A percentile compares a stretch with the other conserved stretches of the same genome.
These are phyloP conservation scores for Centruroides vittatus DNA, from an alignment of 1,140 invertebrate genomes.

Conservation along the genomic window DNA sequence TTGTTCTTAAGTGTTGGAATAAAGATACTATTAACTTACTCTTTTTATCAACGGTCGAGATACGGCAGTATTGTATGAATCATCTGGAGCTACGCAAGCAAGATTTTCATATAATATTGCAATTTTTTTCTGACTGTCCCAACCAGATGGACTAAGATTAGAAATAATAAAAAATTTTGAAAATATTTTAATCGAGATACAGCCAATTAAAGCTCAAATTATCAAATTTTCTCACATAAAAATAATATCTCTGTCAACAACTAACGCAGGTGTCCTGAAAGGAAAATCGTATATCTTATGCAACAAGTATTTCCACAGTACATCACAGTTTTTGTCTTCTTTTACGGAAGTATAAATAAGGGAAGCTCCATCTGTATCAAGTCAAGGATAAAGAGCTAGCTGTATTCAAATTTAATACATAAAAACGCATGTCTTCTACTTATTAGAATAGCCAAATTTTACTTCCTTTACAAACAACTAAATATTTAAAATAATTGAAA, in stretches of 20 bases:
- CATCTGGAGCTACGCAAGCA: too few relatives aligned
- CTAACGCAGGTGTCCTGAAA: constrained; percentile 80
- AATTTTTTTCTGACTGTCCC: constrained; percentile 99
- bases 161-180: constrained; percentile 6
- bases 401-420: not conserved
- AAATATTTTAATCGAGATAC: constrained; percentile 1
- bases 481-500: too few relatives aligned
- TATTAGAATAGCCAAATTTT: too few relatives aligned
- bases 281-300: constrained; percentile 94
- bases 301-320: constrained; percentile 94
- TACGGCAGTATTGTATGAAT: too few relatives aligned
- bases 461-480: too few relatives aligned
- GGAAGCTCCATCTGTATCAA: constrained; percentile 58
- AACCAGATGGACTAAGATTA: constrained; percentile 58
- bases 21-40: too few relatives aligned
- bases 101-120: constrained; percentile 75
- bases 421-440: too few relatives aligned
- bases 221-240: constrained; percentile 52
- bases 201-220: too few relatives aligned
- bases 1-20: too few relatives aligned
- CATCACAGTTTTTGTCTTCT: constrained; percentile 97
- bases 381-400: not conserved
- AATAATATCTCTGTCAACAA: constrained; percentile 97
- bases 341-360: constrained; percentile 96
- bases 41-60: too few relatives aligned